Evolutionary conservation across 2,113 vertebrate genomes (phyloP).

Genomic region (Mus spicilegus): DNA sequence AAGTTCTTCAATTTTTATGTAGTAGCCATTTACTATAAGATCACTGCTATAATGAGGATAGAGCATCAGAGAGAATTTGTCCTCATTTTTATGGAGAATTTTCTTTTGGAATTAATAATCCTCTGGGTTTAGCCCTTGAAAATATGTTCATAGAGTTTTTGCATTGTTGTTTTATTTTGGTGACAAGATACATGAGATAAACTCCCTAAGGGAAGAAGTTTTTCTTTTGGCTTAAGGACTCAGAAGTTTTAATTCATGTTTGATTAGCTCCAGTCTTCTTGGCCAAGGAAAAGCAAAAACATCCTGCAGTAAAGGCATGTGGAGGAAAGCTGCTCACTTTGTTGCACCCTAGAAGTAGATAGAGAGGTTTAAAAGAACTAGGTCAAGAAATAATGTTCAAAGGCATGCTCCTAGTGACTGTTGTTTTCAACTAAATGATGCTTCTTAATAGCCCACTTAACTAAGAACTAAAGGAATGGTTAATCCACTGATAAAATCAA

Average conservation of each 20-base stretch:
- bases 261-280: neutral
- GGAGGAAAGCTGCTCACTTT: neutral
- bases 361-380: neutral
- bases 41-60: neutral
- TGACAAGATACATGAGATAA: neutral
- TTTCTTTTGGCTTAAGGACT: neutral
- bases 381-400: neutral
- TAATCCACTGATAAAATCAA: neutral
- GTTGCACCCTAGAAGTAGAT: neutral
- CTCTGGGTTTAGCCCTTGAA: neutral
- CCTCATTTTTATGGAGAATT: neutral
- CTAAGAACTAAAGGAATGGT: neutral
- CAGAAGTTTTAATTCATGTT: neutral
- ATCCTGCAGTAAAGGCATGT: neutral
- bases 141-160: neutral
- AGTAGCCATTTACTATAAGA: neutral
- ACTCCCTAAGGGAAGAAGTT: neutral
- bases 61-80: neutral
- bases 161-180: neutral
- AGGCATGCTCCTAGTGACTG: neutral
- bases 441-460: neutral
- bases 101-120: neutral
- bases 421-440: neutral
- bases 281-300: neutral
- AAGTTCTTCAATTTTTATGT: constrained; percentile 28